Evolutionary conservation across 2,797 vertebrate genomes (phyloP).

Genomic region (Ctenochaetus hawaiiensis): DNA sequence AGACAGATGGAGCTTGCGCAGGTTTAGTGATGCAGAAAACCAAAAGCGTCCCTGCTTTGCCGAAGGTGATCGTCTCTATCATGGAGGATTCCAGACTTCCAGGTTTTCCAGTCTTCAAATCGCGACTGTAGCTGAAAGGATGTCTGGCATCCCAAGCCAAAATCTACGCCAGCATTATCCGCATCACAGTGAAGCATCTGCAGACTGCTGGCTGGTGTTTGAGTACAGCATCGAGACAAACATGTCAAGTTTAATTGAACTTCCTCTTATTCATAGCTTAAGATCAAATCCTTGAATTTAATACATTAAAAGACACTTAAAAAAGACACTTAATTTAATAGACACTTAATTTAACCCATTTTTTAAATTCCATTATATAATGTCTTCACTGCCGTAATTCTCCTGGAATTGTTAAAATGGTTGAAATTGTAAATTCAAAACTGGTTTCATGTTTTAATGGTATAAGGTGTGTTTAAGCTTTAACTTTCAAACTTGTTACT

Average conservation of each 20-base stretch:
- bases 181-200: slow-evolving; percentile 43
- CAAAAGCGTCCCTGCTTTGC: slow-evolving; percentile 24
- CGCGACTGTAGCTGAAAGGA: slow-evolving; percentile 20
- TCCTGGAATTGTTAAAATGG: no score
- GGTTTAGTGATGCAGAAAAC: slow-evolving; percentile 53
- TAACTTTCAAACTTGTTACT: not conserved
- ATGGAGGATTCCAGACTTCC: slow-evolving; percentile 29
- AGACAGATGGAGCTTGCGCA: slow-evolving; percentile 63
- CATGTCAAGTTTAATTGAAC: not conserved
- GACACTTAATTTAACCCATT: not conserved
- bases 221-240: not conserved
- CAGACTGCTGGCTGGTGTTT: not conserved
- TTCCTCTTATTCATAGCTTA: not conserved
- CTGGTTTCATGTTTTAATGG: not conserved
- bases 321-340: not conserved
- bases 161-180: slow-evolving; percentile 57
- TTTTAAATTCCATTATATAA: not conserved
- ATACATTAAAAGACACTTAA: not conserved
- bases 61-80: slow-evolving; percentile 12
- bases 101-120: slow-evolving; percentile 20
- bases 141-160: slow-evolving; percentile 76
- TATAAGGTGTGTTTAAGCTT: not conserved
- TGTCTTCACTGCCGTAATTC: no score
- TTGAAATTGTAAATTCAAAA: no score
- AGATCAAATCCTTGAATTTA: not conserved